A percentile compares a stretch with the other conserved stretches of the same genome.
Conservation (phyloP, 2,113 vertebrate species). For the Zosterops borbonicus region DNA sequence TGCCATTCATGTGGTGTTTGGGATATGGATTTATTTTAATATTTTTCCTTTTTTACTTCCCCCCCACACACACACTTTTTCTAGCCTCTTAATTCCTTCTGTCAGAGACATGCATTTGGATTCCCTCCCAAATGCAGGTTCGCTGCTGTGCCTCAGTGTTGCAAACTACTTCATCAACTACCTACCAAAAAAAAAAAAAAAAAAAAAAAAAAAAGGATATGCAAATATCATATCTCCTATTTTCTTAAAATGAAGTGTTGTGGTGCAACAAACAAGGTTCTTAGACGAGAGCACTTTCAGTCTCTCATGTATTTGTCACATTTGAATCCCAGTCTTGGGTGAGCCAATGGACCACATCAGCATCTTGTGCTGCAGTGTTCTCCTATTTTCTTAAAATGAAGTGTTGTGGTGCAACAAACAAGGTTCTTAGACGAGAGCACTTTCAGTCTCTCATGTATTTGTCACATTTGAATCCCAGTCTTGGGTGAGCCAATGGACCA, state of each 20-base stretch:
- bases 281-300: background rate
- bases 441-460: background rate
- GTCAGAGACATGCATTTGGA: background rate
- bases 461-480: background rate
- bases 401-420: background rate
- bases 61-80: background rate
- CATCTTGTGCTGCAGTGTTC: background rate
- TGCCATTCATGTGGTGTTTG: rapidly evolving
- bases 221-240: background rate
- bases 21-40: background rate
- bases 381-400: background rate
- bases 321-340: background rate
- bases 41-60: no score
- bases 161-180: background rate
- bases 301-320: background rate
- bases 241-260: background rate
- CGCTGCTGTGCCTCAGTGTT: background rate
- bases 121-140: background rate
- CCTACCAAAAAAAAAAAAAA: background rate
- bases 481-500: background rate
- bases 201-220: background rate
- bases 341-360: background rate
- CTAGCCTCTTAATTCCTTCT: background rate
- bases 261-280: background rate
- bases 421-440: background rate